Percentiles rank a stretch among this genome's conserved stretches.
These are phyloP conservation scores for Ammodramus savannarum DNA, from an alignment of 2,113 vertebrate species.

Conservation along the genomic window DNA sequence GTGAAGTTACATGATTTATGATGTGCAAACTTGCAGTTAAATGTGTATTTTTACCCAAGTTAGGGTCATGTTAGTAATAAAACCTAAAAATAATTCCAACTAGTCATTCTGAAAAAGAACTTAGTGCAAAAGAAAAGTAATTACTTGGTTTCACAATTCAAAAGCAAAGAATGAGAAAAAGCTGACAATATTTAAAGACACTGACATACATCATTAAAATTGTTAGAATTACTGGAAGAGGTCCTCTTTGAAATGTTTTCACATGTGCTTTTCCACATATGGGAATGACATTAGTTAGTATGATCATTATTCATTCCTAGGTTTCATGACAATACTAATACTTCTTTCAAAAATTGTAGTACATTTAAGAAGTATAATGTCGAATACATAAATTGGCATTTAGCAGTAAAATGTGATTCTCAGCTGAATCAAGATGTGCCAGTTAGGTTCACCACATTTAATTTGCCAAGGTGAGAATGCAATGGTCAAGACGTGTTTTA, in stretches of 20 bases:
- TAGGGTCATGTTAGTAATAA: background rate
- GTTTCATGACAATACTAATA: background rate
- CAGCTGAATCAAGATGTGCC: constrained; percentile 33
- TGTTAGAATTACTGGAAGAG: background rate
- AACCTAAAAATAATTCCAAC: background rate
- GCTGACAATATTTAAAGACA: background rate
- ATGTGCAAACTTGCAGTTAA: background rate
- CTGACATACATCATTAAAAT: background rate
- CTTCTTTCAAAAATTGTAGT: constrained; percentile 33
- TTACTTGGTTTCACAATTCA: background rate
- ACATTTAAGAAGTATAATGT: constrained; percentile 33
- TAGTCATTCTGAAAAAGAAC: background rate
- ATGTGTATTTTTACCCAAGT: background rate
- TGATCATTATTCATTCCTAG: background rate
- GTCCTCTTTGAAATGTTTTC: background rate
- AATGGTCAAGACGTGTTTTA: constrained; percentile 17
- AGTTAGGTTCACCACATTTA: constrained; percentile 41
- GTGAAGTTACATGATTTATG: background rate
- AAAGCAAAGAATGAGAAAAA: background rate
- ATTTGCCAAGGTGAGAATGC: constrained; percentile 56
- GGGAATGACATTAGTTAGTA: background rate
- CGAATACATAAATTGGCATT: constrained; percentile 50
- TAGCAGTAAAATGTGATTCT: constrained; percentile 48
- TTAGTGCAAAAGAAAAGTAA: background rate
- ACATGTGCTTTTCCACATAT: background rate